Percentiles rank a stretch among this genome's conserved stretches.
phyloP scores from a whole-genome alignment of 2,888 invertebrate species.

The Lochmaea crataegi region DNA sequence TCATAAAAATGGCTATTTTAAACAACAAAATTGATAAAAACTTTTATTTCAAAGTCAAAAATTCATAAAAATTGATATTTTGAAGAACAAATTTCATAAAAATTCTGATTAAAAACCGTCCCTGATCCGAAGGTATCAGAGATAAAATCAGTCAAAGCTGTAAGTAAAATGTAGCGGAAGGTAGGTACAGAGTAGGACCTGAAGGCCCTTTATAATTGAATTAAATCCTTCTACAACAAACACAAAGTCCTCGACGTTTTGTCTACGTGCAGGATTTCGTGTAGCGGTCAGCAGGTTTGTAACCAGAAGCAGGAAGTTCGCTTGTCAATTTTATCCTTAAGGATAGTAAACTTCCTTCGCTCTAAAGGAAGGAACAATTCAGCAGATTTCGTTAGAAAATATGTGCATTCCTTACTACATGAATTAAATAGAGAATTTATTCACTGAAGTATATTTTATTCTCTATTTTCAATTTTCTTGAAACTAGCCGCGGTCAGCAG shows the following conservation, averaged over 20 bases:
- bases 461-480: not conserved
- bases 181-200: not conserved
- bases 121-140: not conserved
- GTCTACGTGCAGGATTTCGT: conserved; percentile 13
- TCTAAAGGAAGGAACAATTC: conserved; percentile 10
- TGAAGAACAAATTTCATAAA: too few relatives aligned
- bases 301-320: conserved; percentile 13
- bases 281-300: conserved; percentile 26
- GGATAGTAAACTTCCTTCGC: conserved; percentile 23
- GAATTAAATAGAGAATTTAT: not conserved
- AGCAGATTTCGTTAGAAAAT: not conserved
- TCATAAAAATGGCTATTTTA: too few relatives aligned
- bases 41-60: too few relatives aligned
- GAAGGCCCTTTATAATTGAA: not conserved
- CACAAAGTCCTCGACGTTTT: conserved; percentile 5
- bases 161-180: not conserved
- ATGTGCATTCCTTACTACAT: not conserved
- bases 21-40: too few relatives aligned
- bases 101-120: not conserved
- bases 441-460: not conserved
- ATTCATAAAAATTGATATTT: too few relatives aligned
- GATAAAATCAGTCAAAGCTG: not conserved
- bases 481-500: not conserved
- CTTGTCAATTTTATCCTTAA: conserved; percentile 26
- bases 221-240: conserved; percentile 16